Evolutionary conservation across 2,797 vertebrate species (phyloP).

Genomic region (Chanos chanos): DNA sequence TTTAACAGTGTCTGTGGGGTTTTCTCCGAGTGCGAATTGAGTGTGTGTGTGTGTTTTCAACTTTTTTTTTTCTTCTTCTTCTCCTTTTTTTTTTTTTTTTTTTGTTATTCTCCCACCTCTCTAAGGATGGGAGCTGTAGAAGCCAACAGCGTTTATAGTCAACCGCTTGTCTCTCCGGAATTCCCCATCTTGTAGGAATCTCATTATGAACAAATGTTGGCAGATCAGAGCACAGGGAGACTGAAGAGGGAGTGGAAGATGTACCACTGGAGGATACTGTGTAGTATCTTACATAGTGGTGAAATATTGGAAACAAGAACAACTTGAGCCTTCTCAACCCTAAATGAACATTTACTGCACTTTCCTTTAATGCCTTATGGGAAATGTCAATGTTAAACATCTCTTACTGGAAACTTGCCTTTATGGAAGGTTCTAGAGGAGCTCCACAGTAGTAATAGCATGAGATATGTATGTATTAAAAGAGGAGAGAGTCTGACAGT

Average conservation of each 20-base stretch:
- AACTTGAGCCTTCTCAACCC: conserved; percentile 23
- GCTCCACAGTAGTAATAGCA: too few species aligned
- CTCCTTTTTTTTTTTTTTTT: conserved; percentile 58
- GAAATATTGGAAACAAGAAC: conserved; percentile 23
- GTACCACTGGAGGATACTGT: too few species aligned
- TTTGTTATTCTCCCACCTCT: conserved; percentile 56
- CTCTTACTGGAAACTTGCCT: background rate
- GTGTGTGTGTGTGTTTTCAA: conserved; percentile 12
- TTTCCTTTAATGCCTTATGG: conserved; percentile 25
- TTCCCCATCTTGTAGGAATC: conserved; percentile 47
- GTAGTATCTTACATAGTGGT: conserved; percentile 3
- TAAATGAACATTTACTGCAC: conserved; percentile 43
- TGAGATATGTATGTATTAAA: too few species aligned
- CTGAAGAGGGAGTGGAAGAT: conserved; percentile 12
- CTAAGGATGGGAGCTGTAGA: conserved; percentile 58
- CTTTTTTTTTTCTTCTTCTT: conserved; percentile 51
- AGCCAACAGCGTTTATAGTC: conserved; percentile 43
- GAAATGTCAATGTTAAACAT: background rate
- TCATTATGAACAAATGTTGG: conserved; percentile 44
- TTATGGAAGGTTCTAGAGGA: too few species aligned
- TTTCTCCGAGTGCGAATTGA: conserved; percentile 12
- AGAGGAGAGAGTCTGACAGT: too few species aligned
- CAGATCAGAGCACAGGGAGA: conserved; percentile 22
- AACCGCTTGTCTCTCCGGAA: conserved; percentile 41
- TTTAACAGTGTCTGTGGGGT: conserved; percentile 19